Evolutionary conservation across 2,113 vertebrate genomes (phyloP).

Genomic region (Misgurnus anguillicaudatus): DNA sequence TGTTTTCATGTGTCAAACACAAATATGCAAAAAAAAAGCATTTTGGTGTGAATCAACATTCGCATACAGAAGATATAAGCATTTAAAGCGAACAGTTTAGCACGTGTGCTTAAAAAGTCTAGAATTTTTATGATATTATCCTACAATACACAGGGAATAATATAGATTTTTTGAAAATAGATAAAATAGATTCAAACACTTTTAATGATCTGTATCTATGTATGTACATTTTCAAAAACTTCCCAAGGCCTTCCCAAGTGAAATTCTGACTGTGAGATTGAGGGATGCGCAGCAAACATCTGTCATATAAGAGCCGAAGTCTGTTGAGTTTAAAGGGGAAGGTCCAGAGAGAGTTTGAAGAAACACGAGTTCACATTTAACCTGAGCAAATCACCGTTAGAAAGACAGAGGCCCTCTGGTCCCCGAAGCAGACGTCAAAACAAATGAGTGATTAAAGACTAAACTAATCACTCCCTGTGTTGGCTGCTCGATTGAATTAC

Average conservation of each 20-base stretch:
- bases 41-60: no score
- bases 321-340: constrained; percentile 55
- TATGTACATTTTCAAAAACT: no score
- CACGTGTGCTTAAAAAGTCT: no score
- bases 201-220: no score
- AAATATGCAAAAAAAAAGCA: no score
- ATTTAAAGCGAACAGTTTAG: no score
- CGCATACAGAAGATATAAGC: no score
- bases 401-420: constrained; percentile 75
- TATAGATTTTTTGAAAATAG: no score
- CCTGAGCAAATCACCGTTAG: constrained; percentile 83
- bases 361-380: constrained; percentile 57
- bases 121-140: no score
- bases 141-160: no score
- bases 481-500: constrained; percentile 5
- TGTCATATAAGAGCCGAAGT: constrained; percentile 61
- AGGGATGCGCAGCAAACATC: constrained; percentile 57
- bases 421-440: constrained; percentile 57
- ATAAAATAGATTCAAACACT: no score
- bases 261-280: constrained; percentile 58
- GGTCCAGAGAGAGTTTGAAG: constrained; percentile 69
- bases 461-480: constrained; percentile 9
- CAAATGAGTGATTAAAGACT: constrained; percentile 74
- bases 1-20: no score
- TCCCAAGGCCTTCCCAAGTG: constrained; percentile 50